phyloP scores from a whole-genome alignment of 2,113 vertebrate genomes.

The Eurypyga helias region DNA sequence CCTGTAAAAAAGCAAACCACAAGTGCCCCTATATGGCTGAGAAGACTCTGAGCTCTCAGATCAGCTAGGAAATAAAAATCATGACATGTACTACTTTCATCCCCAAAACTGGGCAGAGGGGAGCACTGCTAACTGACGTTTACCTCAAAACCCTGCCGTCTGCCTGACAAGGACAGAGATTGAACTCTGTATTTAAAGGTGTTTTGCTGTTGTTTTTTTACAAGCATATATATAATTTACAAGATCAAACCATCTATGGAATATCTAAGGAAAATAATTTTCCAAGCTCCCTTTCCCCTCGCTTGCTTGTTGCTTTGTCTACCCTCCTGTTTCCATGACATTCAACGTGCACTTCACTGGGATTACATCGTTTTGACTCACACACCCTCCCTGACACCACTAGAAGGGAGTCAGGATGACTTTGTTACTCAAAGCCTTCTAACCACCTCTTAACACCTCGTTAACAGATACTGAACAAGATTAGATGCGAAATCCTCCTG shows the following conservation, averaged over 20 bases:
- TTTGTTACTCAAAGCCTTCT: background rate
- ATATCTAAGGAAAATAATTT: background rate
- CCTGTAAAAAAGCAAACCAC: background rate
- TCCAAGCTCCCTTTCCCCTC: background rate
- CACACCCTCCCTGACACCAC: background rate
- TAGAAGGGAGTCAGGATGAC: background rate
- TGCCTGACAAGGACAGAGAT: background rate
- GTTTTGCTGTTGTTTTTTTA: background rate
- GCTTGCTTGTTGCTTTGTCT: background rate
- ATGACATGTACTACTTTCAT: background rate
- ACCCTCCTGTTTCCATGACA: background rate
- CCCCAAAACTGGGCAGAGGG: accelerated
- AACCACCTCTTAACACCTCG: background rate
- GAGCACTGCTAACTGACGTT: accelerated
- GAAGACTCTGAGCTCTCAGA: background rate
- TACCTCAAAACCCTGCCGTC: background rate
- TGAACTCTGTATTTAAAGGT: background rate
- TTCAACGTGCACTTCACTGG: background rate
- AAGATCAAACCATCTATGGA: background rate
- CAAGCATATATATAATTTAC: background rate
- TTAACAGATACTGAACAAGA: background rate
- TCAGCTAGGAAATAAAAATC: background rate
- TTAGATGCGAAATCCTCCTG: background rate
- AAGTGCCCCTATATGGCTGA: background rate
- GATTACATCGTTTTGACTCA: background rate